Evolutionary conservation across 2,113 vertebrate genomes (phyloP).

Genomic region (Vombatus ursinus): DNA sequence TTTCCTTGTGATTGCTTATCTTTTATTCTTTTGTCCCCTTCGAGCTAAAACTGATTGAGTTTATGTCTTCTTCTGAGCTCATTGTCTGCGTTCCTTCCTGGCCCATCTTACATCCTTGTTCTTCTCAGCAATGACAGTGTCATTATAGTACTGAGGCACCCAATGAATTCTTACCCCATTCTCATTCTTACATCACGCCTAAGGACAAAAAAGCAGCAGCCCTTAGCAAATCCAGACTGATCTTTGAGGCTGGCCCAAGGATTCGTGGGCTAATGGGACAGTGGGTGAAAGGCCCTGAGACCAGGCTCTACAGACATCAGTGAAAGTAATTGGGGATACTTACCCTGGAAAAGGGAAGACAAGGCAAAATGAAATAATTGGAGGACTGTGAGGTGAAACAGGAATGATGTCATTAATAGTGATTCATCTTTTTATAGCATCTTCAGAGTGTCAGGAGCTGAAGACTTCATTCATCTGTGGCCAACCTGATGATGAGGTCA

Average conservation of each 20-base stretch:
- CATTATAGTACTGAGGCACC: background rate
- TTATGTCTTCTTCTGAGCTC: background rate
- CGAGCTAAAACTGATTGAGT: conserved; percentile 44
- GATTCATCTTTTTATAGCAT: background rate
- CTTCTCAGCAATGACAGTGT: conserved; percentile 37
- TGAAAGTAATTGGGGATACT: background rate
- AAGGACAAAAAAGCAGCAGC: background rate
- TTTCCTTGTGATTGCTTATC: conserved; percentile 48
- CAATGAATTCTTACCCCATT: background rate
- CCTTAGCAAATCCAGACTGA: background rate
- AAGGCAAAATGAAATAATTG: background rate
- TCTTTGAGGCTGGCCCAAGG: background rate
- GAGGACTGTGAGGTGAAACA: background rate
- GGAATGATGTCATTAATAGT: background rate
- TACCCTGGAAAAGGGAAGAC: background rate
- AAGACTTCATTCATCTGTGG: background rate
- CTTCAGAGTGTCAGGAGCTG: background rate
- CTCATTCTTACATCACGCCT: background rate
- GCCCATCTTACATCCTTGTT: conserved; percentile 19
- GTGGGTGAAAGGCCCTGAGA: background rate
- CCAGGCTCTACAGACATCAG: background rate
- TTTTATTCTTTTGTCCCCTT: conserved; percentile 52
- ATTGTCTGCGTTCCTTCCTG: background rate
- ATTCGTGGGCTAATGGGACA: background rate
- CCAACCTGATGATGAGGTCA: background rate